Conservation (phyloP, 1,140 invertebrate genomes). For the Papilio aristodemus region DNA sequence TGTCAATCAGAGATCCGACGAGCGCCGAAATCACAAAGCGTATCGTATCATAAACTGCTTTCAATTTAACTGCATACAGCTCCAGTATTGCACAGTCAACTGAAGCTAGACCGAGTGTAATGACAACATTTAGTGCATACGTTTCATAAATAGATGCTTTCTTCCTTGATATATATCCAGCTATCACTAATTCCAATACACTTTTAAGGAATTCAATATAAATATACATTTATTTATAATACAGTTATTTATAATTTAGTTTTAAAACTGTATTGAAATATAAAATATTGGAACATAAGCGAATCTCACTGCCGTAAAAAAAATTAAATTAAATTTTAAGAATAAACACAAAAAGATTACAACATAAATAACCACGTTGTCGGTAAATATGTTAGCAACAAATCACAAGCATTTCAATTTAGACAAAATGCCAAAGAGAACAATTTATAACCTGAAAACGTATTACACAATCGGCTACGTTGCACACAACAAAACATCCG, state of each 20-base stretch:
- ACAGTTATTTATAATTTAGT: no score
- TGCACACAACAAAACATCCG: conserved; percentile 27
- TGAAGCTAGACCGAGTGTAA: not conserved
- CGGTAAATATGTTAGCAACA: not conserved
- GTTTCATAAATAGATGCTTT: no score
- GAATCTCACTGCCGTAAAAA: no score
- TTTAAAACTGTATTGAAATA: no score
- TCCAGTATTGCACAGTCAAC: not conserved
- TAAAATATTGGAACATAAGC: no score
- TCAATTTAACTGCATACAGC: not conserved
- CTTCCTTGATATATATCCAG: no score
- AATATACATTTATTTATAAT: no score
- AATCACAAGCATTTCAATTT: conserved; percentile 16
- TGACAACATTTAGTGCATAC: not conserved
- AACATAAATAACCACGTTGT: no score
- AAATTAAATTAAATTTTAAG: no score
- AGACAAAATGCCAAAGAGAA: not conserved
- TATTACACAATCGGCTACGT: conserved; percentile 15
- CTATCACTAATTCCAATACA: no score
- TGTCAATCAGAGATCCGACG: conserved; percentile 10
- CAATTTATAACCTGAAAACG: conserved; percentile 10
- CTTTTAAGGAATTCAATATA: no score
- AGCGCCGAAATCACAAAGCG: conserved; percentile 23
- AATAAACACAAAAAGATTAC: no score
- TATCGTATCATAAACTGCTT: conserved; percentile 21